Base-by-base conservation (phyloP, 2,888 invertebrate genomes). In the Meganola albula region DNA sequence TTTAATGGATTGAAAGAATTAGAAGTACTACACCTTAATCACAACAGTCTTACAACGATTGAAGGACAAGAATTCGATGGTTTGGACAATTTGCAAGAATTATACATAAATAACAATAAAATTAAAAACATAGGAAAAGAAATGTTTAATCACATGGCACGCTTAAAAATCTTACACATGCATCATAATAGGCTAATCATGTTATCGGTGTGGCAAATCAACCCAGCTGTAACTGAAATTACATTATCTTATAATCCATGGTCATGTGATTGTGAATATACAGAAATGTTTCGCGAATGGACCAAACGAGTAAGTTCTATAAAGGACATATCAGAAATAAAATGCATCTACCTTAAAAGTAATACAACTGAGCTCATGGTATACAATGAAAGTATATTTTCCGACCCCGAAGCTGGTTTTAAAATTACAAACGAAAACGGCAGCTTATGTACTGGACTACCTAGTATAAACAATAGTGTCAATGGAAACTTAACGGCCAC, bases 221-320 rank as follows among this genome's bases (percentile, higher is more conserved):
- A 91, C 48, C 75, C 88, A 1, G 78, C 88, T 14, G 74, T 91
- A 40, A 89, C 90, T 37, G 89, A 91, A 71, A 84, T 92, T 53
- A 90, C 89, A 28, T 82, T 94, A 40, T 88, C 90, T 8, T 89
- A 87, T 42, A 95, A 95, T 66, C 92, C 92, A 32, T 95, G 93
- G 93, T 90, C 91, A 31, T 95, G 95, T 74, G 92, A 94, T 58
- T 95, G 95, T 72, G 92, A 92, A 58, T 94, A 91, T 63, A 89
- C 91, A 14, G 91, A 91, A 64, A 88, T 88, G 70, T 90, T 93
- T 58, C 90, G 92, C 49, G 92, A 93, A 68, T 95, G 93, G 92
- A 88, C 92, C 43, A 88, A 90, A 46, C 85, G 90, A 51, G 89
- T 91, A 27, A 89, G 85, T 44, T 88, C 89, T 31, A 90, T 94